Conservation (phyloP, 2,797 vertebrate species). For the Borostomias antarcticus region DNA sequence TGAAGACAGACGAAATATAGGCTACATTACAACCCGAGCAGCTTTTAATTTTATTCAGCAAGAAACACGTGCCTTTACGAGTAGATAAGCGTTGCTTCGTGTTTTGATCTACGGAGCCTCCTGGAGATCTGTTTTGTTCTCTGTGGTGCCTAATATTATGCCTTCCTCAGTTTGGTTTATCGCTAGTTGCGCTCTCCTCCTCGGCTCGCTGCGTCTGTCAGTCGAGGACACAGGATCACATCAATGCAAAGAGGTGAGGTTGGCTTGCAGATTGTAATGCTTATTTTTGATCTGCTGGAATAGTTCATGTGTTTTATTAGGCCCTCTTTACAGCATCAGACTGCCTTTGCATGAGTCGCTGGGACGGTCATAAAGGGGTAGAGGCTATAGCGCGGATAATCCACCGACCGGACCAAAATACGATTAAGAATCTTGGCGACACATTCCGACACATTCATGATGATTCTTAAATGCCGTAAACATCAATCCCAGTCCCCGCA, state of each 20-base stretch:
- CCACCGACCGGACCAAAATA: conserved; percentile 15
- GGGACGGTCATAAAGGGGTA: not conserved
- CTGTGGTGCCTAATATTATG: conserved; percentile 50
- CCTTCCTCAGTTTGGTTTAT: conserved; percentile 53
- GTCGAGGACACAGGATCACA: conserved; percentile 56
- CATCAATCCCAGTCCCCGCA: not conserved
- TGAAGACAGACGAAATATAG: not conserved
- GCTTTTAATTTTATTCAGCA: not conserved
- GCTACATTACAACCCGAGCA: not conserved
- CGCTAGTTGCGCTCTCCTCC: conserved; percentile 63
- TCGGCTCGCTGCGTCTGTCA: conserved; percentile 51
- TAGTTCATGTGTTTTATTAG: not conserved
- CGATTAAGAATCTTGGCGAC: conserved; percentile 43
- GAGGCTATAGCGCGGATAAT: conserved; percentile 16
- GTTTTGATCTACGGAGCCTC: not conserved
- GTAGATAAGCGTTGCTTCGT: not conserved
- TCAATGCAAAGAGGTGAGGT: conserved; percentile 75
- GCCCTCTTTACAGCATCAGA: not conserved
- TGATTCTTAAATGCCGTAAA: not conserved
- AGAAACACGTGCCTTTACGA: not conserved
- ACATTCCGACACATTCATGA: conserved; percentile 23
- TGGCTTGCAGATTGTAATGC: not conserved
- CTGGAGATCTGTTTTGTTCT: not conserved
- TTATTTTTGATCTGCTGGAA: not conserved
- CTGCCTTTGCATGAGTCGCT: not conserved